Percentiles rank a stretch among this genome's conserved stretches.
These are phyloP conservation scores for Automeris io DNA, from an alignment of 2,888 invertebrate species.

Conservation along the genomic window DNA sequence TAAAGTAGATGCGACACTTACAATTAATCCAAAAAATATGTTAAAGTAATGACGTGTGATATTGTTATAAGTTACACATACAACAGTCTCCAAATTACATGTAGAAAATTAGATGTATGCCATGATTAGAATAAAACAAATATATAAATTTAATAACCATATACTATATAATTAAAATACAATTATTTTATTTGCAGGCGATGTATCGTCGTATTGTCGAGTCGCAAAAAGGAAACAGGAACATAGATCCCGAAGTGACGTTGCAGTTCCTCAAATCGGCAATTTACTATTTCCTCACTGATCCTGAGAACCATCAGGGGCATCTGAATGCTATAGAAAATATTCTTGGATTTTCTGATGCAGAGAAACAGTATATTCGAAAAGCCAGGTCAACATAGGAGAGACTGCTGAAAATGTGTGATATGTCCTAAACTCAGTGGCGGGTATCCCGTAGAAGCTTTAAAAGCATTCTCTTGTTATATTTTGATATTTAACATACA, in stretches of 20 bases:
- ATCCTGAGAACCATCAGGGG: conserved; percentile 91
- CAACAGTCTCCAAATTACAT: too few relatives aligned
- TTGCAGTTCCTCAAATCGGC: conserved; percentile 95
- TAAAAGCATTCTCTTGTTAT: too few relatives aligned
- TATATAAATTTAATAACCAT: too few relatives aligned
- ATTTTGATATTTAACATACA: too few relatives aligned
- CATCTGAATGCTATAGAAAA: conserved; percentile 94
- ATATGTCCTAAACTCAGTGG: conserved; percentile 46
- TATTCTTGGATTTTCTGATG: conserved; percentile 90
- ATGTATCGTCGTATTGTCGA: conserved; percentile 91
- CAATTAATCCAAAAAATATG: too few relatives aligned
- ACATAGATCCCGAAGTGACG: conserved; percentile 93
- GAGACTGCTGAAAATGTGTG: conserved; percentile 62
- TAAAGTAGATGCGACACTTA: too few relatives aligned
- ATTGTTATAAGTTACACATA: too few relatives aligned
- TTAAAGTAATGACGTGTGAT: too few relatives aligned
- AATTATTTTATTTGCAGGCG: conserved; percentile 75
- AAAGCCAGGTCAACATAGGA: conserved; percentile 77
- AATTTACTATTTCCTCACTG: conserved; percentile 93
- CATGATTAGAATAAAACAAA: too few relatives aligned
- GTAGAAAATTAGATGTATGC: too few relatives aligned
- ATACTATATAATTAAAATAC: too few relatives aligned
- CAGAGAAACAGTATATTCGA: conserved; percentile 87
- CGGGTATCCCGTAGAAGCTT: too few relatives aligned
- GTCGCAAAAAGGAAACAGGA: conserved; percentile 82